phyloP scores from a whole-genome alignment of 1,140 invertebrate genomes.

The Octopus bimaculoides region DNA sequence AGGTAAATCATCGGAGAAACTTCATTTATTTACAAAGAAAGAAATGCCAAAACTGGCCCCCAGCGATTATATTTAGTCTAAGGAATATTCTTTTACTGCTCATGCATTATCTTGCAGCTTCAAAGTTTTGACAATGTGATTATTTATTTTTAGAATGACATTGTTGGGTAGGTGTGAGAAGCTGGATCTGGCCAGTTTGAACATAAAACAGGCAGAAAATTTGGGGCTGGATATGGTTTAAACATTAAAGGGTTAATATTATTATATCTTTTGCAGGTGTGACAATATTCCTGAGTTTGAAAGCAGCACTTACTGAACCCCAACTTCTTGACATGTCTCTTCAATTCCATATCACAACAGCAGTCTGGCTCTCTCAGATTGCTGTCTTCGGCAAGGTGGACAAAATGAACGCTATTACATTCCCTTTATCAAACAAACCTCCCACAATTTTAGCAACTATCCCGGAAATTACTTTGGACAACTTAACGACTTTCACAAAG shows the following conservation, averaged over 20 bases:
- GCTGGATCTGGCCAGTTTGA: too few species aligned
- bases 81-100: too few species aligned
- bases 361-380: constrained; percentile 81
- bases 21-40: too few species aligned
- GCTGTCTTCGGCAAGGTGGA: constrained; percentile 57
- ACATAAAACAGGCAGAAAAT: too few species aligned
- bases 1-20: too few species aligned
- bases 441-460: constrained; percentile 66
- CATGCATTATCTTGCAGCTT: too few species aligned
- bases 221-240: too few species aligned
- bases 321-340: constrained; percentile 67
- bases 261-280: constrained; percentile 42
- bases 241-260: neutral
- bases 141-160: too few species aligned
- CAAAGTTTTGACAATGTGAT: too few species aligned
- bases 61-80: too few species aligned
- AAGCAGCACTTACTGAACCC: constrained; percentile 73
- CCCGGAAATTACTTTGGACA: constrained; percentile 88
- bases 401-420: constrained; percentile 61
- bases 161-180: too few species aligned
- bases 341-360: constrained; percentile 76
- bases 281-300: constrained; percentile 55
- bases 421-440: constrained; percentile 65
- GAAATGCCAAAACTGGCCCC: too few species aligned
- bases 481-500: constrained; percentile 76